Conservation (phyloP, 1,140 invertebrate species). For the Drosophila rufa region DNA sequence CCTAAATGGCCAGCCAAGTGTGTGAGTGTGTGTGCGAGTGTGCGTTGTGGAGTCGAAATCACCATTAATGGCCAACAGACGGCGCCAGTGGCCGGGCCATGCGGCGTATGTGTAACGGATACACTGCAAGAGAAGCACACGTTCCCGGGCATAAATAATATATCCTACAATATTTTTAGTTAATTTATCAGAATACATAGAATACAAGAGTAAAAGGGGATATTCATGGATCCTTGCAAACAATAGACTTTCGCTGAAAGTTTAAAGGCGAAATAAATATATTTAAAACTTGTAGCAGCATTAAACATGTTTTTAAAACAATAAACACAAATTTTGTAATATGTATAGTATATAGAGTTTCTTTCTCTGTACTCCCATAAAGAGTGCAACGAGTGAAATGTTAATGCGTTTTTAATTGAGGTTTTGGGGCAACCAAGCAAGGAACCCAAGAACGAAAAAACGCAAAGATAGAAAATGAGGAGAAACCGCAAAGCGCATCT, state of each 20-base stretch:
- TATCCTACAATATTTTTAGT: no score
- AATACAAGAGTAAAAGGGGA: no score
- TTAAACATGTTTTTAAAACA: not conserved
- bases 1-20: slow-evolving; percentile 68
- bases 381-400: slow-evolving; percentile 80
- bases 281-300: no score
- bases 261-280: no score
- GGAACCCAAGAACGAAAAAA: slow-evolving; percentile 32
- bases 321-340: not conserved
- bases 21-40: slow-evolving; percentile 21
- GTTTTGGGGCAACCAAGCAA: slow-evolving; percentile 74
- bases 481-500: slow-evolving; percentile 59
- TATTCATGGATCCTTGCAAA: no score
- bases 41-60: slow-evolving; percentile 64
- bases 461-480: slow-evolving; percentile 22
- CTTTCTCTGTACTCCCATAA: slow-evolving; percentile 6
- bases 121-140: slow-evolving; percentile 13
- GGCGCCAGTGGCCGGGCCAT: slow-evolving; percentile 72
- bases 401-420: slow-evolving; percentile 85
- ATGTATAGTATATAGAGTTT: not conserved
- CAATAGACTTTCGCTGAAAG: no score
- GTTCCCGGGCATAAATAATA: no score
- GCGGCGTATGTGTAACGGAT: slow-evolving; percentile 73
- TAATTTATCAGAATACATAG: no score
- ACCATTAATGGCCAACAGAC: slow-evolving; percentile 79